Conservation (phyloP, 2,797 vertebrate species). For the Taeniopygia guttata region DNA sequence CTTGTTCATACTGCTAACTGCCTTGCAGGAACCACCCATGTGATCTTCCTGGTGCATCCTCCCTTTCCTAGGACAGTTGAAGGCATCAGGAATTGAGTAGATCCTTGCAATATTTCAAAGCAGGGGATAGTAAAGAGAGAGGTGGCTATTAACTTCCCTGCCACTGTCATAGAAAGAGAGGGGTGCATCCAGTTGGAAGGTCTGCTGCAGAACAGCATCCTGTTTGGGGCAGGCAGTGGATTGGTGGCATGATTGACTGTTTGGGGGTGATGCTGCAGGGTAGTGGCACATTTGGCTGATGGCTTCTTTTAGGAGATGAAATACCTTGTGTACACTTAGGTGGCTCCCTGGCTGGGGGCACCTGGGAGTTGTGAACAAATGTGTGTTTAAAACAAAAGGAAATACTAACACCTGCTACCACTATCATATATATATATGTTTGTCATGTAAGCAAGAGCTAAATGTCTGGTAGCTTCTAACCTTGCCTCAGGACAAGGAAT, state of each 20-base stretch:
- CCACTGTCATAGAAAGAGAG: not conserved
- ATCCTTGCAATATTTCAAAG: not conserved
- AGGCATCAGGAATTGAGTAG: not conserved
- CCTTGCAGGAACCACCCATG: not conserved
- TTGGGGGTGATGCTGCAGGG: not conserved
- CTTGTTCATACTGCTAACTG: not conserved
- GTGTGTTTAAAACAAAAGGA: not conserved
- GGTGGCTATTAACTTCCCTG: not conserved
- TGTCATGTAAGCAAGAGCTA: not conserved
- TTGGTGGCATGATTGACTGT: not conserved
- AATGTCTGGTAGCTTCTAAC: not conserved
- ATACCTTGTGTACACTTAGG: not conserved
- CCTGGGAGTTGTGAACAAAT: not conserved
- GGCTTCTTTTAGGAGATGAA: not conserved
- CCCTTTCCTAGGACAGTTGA: not conserved
- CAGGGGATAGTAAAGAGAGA: not conserved
- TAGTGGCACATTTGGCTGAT: not conserved
- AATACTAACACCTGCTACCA: not conserved
- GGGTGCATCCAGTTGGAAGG: not conserved
- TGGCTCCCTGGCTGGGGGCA: not conserved
- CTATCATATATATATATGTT: not conserved
- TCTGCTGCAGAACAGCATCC: not conserved
- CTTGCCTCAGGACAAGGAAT: not conserved
- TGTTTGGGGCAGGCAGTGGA: accelerated
- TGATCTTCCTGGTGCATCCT: not conserved